Percentiles rank a stretch among this genome's conserved stretches.
These are phyloP conservation scores for Trachops cirrhosus DNA, from an alignment of 2,797 vertebrate species.

Conservation along the genomic window DNA sequence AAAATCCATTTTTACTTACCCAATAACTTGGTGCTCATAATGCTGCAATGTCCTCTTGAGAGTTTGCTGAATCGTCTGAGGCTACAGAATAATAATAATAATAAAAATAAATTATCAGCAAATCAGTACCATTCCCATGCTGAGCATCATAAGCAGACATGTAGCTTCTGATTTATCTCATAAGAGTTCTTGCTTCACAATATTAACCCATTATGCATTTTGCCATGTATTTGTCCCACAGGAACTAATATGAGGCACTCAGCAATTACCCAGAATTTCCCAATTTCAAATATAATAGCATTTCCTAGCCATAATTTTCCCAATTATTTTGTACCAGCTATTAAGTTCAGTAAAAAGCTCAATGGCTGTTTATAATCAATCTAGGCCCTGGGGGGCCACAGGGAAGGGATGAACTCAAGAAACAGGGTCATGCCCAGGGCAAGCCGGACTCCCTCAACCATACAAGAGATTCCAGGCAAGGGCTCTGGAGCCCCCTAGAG, in stretches of 20 bases:
- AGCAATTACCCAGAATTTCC: constrained; percentile 46
- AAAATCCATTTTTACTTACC: constrained; percentile 85
- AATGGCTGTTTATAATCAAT: background rate
- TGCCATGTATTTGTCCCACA: constrained; percentile 19
- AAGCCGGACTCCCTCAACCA: background rate
- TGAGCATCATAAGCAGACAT: constrained; percentile 44
- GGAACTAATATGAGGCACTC: constrained; percentile 27
- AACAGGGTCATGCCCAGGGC: background rate
- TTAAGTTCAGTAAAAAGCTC: background rate
- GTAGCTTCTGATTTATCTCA: constrained; percentile 42
- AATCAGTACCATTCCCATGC: constrained; percentile 36
- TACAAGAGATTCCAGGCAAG: background rate
- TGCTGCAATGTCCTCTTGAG: constrained; percentile 94
- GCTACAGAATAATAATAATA: constrained; percentile 84
- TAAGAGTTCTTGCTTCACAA: constrained; percentile 8
- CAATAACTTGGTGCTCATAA: constrained; percentile 93
- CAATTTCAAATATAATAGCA: constrained; percentile 47
- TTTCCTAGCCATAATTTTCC: constrained; percentile 41
- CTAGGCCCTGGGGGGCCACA: background rate
- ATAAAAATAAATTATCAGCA: constrained; percentile 67
- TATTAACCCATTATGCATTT: constrained; percentile 57
- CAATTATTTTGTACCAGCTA: constrained; percentile 36
- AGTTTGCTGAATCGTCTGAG: constrained; percentile 94
- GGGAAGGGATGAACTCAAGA: rapidly evolving
- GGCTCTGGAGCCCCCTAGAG: background rate